Percentiles rank a stretch among this genome's conserved stretches.
phyloP scores from a whole-genome alignment of 2,797 vertebrate genomes.

The Synanceia verrucosa region DNA sequence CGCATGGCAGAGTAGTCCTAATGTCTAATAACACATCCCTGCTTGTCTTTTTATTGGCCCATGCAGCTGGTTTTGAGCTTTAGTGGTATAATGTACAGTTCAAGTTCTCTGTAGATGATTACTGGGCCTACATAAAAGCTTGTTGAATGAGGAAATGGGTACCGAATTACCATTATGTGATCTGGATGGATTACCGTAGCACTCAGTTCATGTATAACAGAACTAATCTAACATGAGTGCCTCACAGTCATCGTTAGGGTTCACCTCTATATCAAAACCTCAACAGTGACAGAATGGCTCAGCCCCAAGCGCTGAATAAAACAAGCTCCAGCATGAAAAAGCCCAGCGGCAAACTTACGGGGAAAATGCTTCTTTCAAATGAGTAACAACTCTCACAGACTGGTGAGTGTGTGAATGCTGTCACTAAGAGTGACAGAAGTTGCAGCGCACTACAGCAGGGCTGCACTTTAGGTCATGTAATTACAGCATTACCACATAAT shows the following conservation, averaged over 20 bases:
- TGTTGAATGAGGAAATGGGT: constrained; percentile 68
- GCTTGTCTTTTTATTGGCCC: constrained; percentile 72
- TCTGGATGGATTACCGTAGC: constrained; percentile 73
- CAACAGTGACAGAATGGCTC: constrained; percentile 33
- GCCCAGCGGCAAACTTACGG: constrained; percentile 18
- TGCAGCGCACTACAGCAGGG: constrained; percentile 13
- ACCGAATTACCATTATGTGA: constrained; percentile 76
- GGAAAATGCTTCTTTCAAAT: constrained; percentile 38
- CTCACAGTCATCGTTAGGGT: constrained; percentile 60
- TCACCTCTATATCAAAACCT: constrained; percentile 50
- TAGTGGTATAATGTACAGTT: constrained; percentile 50
- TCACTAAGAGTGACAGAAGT: constrained; percentile 46
- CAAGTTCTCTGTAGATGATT: constrained; percentile 72
- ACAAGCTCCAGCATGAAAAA: constrained; percentile 21
- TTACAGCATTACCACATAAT: constrained; percentile 72
- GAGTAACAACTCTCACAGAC: constrained; percentile 36
- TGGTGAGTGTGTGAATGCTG: constrained; percentile 30
- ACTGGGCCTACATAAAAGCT: constrained; percentile 69
- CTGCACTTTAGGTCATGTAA: constrained; percentile 53
- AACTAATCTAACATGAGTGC: constrained; percentile 61
- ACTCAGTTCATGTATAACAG: constrained; percentile 74
- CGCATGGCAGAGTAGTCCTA: constrained; percentile 53
- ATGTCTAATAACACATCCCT: constrained; percentile 70
- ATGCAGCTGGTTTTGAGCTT: constrained; percentile 75
- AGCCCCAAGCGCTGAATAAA: constrained; percentile 1